Conservation (phyloP, 2,888 invertebrate species). For the Hirtodrosophila histrioides region DNA sequence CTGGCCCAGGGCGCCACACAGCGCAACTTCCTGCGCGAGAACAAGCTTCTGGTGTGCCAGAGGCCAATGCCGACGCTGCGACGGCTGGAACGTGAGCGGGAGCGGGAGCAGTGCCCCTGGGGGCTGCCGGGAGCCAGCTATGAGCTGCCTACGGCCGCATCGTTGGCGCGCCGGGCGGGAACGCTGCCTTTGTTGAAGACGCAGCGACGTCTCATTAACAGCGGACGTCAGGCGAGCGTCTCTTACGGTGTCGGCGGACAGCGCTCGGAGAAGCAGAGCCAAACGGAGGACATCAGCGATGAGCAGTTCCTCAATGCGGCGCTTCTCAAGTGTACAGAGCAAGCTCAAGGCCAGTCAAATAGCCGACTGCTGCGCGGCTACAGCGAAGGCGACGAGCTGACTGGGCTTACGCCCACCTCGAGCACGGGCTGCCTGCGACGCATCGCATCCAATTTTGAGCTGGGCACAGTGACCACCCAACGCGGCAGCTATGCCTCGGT, state of each 20-base stretch:
- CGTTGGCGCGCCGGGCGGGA: slow-evolving; percentile 22
- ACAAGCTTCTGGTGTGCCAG: slow-evolving; percentile 38
- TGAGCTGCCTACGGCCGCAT: slow-evolving; percentile 42
- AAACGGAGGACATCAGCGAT: slow-evolving; percentile 62
- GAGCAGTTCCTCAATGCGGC: slow-evolving; percentile 58
- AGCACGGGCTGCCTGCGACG: slow-evolving; percentile 34
- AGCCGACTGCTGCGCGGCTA: slow-evolving; percentile 15
- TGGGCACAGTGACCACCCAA: slow-evolving; percentile 47
- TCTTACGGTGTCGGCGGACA: not conserved
- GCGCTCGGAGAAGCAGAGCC: slow-evolving; percentile 56
- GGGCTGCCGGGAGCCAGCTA: slow-evolving; percentile 23
- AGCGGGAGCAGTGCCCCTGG: too few relatives aligned
- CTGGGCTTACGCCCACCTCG: not conserved
- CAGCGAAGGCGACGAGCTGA: slow-evolving; percentile 56
- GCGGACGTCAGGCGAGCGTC: not conserved
- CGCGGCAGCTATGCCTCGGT: slow-evolving; percentile 36
- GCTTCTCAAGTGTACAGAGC: slow-evolving; percentile 50
- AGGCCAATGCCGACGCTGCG: slow-evolving; percentile 5
- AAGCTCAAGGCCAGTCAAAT: not conserved
- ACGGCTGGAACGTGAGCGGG: slow-evolving; percentile 3
- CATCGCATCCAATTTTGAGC: slow-evolving; percentile 75
- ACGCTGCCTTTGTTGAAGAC: slow-evolving; percentile 23
- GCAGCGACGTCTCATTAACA: slow-evolving; percentile 18
- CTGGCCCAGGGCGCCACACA: slow-evolving; percentile 16
- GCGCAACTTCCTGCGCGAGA: slow-evolving; percentile 60